A percentile compares a stretch with the other conserved stretches of the same genome.
Evolutionary conservation across 2,888 invertebrate genomes (phyloP).

Genomic region (Clivina fossor): DNA sequence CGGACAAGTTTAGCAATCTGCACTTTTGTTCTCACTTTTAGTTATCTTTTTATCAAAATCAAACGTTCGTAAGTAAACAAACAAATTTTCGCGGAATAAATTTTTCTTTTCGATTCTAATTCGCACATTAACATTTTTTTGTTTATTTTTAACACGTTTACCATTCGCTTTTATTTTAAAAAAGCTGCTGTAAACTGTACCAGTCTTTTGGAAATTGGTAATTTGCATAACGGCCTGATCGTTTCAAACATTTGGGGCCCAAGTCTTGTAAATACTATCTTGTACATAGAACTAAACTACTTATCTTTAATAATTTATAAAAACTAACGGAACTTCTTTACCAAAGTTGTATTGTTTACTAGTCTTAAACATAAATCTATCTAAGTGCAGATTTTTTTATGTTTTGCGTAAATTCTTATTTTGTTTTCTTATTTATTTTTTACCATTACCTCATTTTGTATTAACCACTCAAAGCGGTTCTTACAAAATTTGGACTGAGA

Average conservation of each 20-base stretch:
- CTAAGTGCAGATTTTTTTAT: conserved; percentile 35
- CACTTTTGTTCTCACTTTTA: conserved; percentile 13
- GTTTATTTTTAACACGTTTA: conserved; percentile 9
- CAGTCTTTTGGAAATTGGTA: conserved; percentile 38
- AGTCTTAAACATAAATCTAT: conserved; percentile 45
- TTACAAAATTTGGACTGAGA: too few relatives aligned
- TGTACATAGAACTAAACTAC: conserved; percentile 30
- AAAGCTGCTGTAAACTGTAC: conserved; percentile 53
- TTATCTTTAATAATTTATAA: conserved; percentile 22
- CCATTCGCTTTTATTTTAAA: conserved; percentile 46
- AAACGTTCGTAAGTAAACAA: too few relatives aligned
- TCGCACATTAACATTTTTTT: too few relatives aligned
- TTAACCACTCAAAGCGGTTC: too few relatives aligned
- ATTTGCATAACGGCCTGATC: conserved; percentile 3
- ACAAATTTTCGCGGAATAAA: too few relatives aligned
- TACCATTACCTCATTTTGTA: conserved; percentile 24
- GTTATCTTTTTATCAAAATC: conserved; percentile 3
- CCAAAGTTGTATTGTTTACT: conserved; percentile 52
- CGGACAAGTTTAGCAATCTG: conserved; percentile 32
- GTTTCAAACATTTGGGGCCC: conserved; percentile 15
- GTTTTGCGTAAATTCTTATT: conserved; percentile 41
- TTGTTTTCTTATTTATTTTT: conserved; percentile 40
- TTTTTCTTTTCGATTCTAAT: too few relatives aligned
- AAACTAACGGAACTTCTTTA: conserved; percentile 37
- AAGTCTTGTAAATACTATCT: conserved; percentile 25